phyloP scores from a whole-genome alignment of 2,113 vertebrate species.

The rabbit (Oryctolagus cuniculus) region mOryCun1.1 NC_091441.1:48730001-48730500 shows the following conservation, averaged over 20 bases:
- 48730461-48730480: slow-evolving; percentile 25
- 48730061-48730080: not conserved
- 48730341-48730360: slow-evolving; percentile 1
- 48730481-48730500: slow-evolving; percentile 3
- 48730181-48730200: no score
- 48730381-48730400: not conserved
- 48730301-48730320: not conserved
- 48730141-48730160: slow-evolving; percentile 25
- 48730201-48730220: no score
- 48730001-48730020: not conserved
- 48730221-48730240: no score
- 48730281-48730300: not conserved
- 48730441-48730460: not conserved
- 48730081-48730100: not conserved
- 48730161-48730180: no score
- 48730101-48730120: not conserved
- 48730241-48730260: not conserved
- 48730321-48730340: not conserved
- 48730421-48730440: slow-evolving; percentile 12
- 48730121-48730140: not conserved
- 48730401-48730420: slow-evolving; percentile 38
- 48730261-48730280: not conserved
- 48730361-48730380: slow-evolving; percentile 30
- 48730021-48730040: not conserved
- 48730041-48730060: not conserved